These are phyloP conservation scores for Nerophis ophidion DNA, from an alignment of 2,113 vertebrate genomes.

Conservation along the genomic window DNA sequence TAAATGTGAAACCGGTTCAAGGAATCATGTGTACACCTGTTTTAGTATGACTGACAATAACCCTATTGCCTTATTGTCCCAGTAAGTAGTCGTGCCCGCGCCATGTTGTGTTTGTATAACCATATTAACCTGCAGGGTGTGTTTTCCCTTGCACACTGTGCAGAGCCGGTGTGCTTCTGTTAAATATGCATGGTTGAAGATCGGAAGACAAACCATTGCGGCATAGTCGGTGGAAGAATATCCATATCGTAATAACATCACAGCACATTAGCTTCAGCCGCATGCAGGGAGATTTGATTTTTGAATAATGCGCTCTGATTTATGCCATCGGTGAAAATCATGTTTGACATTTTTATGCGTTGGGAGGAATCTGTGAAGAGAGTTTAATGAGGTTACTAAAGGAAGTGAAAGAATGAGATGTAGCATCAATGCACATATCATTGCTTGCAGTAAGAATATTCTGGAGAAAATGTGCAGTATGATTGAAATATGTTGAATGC, in stretches of 20 bases:
- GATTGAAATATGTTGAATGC: neutral
- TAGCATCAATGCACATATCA: neutral
- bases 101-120: constrained; percentile 12
- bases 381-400: constrained; percentile 3
- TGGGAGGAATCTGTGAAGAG: constrained; percentile 4
- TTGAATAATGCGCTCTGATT: constrained; percentile 8
- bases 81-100: neutral
- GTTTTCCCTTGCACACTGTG: constrained; percentile 2
- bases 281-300: constrained; percentile 2
- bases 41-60: constrained; percentile 10
- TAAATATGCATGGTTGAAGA: constrained; percentile 7
- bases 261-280: constrained; percentile 13
- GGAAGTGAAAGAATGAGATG: neutral
- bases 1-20: no score
- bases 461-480: neutral
- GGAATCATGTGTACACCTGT: neutral
- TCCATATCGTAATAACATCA: constrained; percentile 13
- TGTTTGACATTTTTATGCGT: constrained; percentile 8
- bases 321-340: constrained; percentile 7
- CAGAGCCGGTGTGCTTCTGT: constrained; percentile 5
- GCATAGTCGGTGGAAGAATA: constrained; percentile 9
- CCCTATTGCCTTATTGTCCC: constrained; percentile 5
- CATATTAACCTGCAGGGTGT: neutral
- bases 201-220: constrained; percentile 9
- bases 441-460: neutral